These are phyloP conservation scores for Meteorus sp. DNA, from an alignment of 1,140 invertebrate genomes.

Conservation along the genomic window DNA sequence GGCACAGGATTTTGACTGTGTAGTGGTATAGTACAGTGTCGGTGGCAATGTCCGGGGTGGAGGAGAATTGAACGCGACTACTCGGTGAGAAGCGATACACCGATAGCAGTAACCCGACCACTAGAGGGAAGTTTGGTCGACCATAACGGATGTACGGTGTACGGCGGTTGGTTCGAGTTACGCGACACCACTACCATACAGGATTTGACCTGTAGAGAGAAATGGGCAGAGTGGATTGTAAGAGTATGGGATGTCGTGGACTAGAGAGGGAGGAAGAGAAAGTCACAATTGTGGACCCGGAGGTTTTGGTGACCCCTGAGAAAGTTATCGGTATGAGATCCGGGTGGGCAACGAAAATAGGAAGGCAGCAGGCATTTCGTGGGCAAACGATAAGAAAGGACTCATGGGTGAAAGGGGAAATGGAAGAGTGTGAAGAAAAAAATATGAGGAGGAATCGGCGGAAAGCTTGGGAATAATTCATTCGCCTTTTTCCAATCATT, in stretches of 20 bases:
- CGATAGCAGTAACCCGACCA: constrained; percentile 30
- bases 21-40: too few relatives aligned
- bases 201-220: constrained; percentile 24
- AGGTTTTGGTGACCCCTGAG: constrained; percentile 17
- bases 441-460: too few relatives aligned
- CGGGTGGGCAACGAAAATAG: constrained; percentile 27
- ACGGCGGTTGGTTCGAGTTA: constrained; percentile 29
- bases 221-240: too few relatives aligned
- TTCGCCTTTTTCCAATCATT: neutral
- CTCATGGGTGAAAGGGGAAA: too few relatives aligned
- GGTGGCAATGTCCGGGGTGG: too few relatives aligned
- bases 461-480: neutral
- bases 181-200: constrained; percentile 24
- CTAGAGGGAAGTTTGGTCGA: constrained; percentile 32
- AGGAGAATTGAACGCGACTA: constrained; percentile 3
- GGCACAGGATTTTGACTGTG: too few relatives aligned
- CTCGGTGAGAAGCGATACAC: constrained; percentile 23
- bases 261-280: neutral
- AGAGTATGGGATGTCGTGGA: too few relatives aligned
- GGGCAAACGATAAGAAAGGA: constrained; percentile 14
- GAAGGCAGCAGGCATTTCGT: constrained; percentile 6
- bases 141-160: constrained; percentile 34
- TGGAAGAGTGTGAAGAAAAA: neutral
- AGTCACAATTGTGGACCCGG: too few relatives aligned
- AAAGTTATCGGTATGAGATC: constrained; percentile 30